Percentiles rank a stretch among this genome's conserved stretches.
Evolutionary conservation across 2,797 vertebrate genomes (phyloP).

Genomic region (Gambusia yucatana): DNA sequence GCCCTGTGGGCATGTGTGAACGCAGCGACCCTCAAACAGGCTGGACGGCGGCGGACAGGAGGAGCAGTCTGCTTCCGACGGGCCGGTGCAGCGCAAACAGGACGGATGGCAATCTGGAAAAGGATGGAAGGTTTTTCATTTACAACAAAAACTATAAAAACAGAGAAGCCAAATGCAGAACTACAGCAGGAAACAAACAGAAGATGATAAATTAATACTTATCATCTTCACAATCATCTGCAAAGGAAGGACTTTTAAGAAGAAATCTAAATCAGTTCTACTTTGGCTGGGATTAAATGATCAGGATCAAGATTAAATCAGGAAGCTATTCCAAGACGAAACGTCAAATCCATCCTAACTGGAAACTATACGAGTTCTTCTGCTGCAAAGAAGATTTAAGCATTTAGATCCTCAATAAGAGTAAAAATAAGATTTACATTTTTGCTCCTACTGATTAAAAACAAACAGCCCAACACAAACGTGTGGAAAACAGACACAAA

Average conservation of each 20-base stretch:
- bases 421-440: not conserved
- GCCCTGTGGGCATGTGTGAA: conserved; percentile 80
- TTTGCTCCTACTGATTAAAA: not conserved
- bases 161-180: not conserved
- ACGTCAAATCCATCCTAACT: not conserved
- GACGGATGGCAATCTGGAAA: conserved; percentile 87
- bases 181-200: not conserved
- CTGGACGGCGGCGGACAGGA: conserved; percentile 72
- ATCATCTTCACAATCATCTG: not conserved
- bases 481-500: not conserved
- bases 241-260: not conserved
- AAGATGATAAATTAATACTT: not conserved
- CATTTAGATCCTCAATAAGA: not conserved
- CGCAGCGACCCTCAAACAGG: conserved; percentile 82
- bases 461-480: not conserved
- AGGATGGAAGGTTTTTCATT: conserved; percentile 5
- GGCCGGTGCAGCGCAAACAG: conserved; percentile 83
- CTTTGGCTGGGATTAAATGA: not conserved
- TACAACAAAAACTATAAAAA: not conserved
- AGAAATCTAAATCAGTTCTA: not conserved
- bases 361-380: not conserved
- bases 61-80: conserved; percentile 80
- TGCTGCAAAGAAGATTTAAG: not conserved
- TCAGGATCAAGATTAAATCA: not conserved
- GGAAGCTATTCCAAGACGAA: not conserved